These are phyloP conservation scores for Remorina albescens DNA, from an alignment of 2,797 vertebrate species.

Conservation along the genomic window DNA sequence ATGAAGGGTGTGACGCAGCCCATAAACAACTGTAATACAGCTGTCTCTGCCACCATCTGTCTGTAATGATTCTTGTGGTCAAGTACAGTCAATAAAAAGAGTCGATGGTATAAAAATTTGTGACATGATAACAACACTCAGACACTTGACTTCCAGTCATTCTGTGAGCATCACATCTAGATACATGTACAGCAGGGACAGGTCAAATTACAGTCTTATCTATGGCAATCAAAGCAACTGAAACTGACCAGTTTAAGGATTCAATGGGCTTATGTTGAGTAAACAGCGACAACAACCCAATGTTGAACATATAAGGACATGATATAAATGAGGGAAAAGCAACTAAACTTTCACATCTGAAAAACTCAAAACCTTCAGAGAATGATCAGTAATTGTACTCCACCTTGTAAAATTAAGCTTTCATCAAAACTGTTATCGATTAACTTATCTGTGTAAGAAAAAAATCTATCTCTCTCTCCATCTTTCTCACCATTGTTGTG, in stretches of 20 bases:
- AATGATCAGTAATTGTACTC: neutral
- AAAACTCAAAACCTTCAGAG: neutral
- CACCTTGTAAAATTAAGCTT: neutral
- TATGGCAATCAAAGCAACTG: constrained; percentile 31
- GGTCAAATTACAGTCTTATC: constrained; percentile 13
- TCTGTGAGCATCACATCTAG: constrained; percentile 10
- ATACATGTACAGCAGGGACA: neutral
- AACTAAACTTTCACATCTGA: neutral
- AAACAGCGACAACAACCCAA: neutral
- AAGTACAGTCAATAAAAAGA: neutral
- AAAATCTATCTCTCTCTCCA: neutral
- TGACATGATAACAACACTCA: neutral
- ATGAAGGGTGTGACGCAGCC: constrained; percentile 7
- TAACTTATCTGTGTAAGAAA: neutral
- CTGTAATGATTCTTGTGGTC: neutral
- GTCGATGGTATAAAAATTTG: constrained; percentile 20
- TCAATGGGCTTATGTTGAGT: constrained; percentile 13
- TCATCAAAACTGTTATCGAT: neutral
- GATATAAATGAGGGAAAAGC: neutral
- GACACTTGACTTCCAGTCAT: constrained; percentile 12
- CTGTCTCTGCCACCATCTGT: neutral
- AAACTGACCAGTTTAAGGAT: neutral
- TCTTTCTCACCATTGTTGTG: too few species aligned
- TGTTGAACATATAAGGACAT: neutral
- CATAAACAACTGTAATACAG: constrained; percentile 21